phyloP scores from a whole-genome alignment of 2,113 vertebrate genomes.

The Platichthys stellatus region DNA sequence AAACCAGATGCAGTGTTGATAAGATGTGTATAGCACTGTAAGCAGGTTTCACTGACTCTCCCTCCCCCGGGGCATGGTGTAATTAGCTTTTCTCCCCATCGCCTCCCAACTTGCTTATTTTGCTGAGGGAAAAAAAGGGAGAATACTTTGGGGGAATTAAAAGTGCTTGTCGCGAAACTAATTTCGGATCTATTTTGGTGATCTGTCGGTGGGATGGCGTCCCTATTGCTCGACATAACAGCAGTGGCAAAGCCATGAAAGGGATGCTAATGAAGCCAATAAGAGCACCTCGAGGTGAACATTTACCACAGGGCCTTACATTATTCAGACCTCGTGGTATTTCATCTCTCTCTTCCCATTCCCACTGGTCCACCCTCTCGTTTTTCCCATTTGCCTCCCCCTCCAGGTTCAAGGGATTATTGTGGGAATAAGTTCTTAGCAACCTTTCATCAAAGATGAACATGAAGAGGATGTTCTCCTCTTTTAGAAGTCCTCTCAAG shows the following conservation, averaged over 20 bases:
- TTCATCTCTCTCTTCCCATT: constrained; percentile 52
- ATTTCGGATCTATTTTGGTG: constrained; percentile 75
- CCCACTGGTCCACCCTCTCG: constrained; percentile 34
- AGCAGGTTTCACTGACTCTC: constrained; percentile 70
- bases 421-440: constrained; percentile 48
- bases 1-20: constrained; percentile 65
- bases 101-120: constrained; percentile 66
- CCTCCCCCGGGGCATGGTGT: constrained; percentile 56
- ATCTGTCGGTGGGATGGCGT: constrained; percentile 57
- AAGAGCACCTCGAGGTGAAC: constrained; percentile 63
- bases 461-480: constrained; percentile 11
- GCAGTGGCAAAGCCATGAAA: constrained; percentile 59
- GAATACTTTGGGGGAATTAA: constrained; percentile 72
- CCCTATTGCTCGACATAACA: constrained; percentile 54
- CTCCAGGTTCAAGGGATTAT: constrained; percentile 49
- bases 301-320: constrained; percentile 58
- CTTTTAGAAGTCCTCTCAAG: constrained; percentile 27
- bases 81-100: constrained; percentile 66
- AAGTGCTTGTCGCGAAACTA: constrained; percentile 66
- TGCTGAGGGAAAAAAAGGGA: constrained; percentile 53
- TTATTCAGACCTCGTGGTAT: constrained; percentile 68
- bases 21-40: constrained; percentile 63
- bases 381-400: constrained; percentile 33
- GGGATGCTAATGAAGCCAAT: constrained; percentile 74
- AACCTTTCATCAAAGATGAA: constrained; percentile 49